Base-by-base conservation (phyloP, 2,797 vertebrate species). In the Cossypha heuglini region DNA sequence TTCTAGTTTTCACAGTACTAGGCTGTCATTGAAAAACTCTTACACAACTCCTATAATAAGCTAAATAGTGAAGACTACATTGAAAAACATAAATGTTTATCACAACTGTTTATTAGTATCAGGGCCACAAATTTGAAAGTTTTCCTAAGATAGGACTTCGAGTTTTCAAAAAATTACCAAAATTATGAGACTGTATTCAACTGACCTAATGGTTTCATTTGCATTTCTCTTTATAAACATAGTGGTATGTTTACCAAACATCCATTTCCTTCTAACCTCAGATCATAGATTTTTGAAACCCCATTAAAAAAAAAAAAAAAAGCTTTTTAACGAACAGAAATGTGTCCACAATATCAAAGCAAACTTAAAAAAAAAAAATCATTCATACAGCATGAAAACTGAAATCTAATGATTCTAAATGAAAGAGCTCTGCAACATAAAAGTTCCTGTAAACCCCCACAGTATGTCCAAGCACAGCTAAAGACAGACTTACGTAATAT, bases 141-240 rank as follows among this genome's bases (percentile, higher is more conserved):
- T 97, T 97, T 85, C 66, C 79, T 75, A 96, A 95, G 19, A 37
- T 6, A 77, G 20, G 64, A 42, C 26, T 88, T 92, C n/a, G 40
- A 93, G 77, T 48, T 77, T 95, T 94, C 58, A 62, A 80, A 79
- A 73, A 91, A 64, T 37, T 16, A 61, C 64, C 86, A 86, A 48
- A 91, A 83, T 61, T 80, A 35, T 67, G 75, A 86, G 77, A 96
- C 88, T 93, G 78, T 92, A 88, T 95, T 96, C 90, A 95, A 93
- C 79, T 46, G 71, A 94, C 93, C 85, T 96, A 97, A 93, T 92
- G 26, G 87, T 97, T 97, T 94, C 87, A 92, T 94, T 97, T 97
- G 91, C 91, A 95, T 96, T 97, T 91, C 87, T 94, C 93, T 97
- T 43, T 90, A 96, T 94, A 98, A 97, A 98, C 96, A 97, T 63